phyloP scores from a whole-genome alignment of 1,140 invertebrate genomes.

The Heliconius eleuchia region DNA sequence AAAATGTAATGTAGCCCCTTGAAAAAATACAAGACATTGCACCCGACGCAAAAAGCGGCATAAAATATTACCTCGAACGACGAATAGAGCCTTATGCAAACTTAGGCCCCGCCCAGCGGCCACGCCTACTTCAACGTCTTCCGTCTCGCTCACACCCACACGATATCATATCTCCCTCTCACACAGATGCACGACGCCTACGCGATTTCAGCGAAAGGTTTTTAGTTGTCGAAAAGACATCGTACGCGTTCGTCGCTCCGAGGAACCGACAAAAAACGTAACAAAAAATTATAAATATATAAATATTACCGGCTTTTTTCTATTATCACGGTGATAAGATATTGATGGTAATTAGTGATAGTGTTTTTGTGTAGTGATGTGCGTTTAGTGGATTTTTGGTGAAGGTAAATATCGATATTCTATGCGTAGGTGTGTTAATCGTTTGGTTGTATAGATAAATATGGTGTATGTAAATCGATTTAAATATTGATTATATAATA shows the following conservation, averaged over 20 bases:
- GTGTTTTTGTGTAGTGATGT: conserved; percentile 57
- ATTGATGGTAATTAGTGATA: conserved; percentile 35
- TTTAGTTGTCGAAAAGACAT: conserved; percentile 72
- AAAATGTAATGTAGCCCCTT: conserved; percentile 27
- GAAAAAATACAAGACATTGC: conserved; percentile 74
- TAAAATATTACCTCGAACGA: conserved; percentile 56
- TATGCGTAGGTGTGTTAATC: conserved; percentile 21
- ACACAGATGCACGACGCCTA: conserved; percentile 61
- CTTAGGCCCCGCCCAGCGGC: conserved; percentile 58
- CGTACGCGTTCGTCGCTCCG: conserved; percentile 58
- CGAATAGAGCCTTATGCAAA: conserved; percentile 64
- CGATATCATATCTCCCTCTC: conserved; percentile 53
- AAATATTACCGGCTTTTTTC: conserved; percentile 48
- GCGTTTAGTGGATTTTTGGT: conserved; percentile 53
- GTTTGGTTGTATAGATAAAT: background rate
- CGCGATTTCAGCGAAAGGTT: conserved; percentile 66
- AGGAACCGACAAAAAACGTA: conserved; percentile 41
- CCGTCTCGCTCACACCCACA: conserved; percentile 45
- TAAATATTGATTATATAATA: background rate
- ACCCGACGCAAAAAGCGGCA: conserved; percentile 64
- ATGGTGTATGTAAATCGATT: background rate
- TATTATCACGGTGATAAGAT: conserved; percentile 48
- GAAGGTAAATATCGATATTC: conserved; percentile 56
- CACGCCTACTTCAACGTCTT: conserved; percentile 61
- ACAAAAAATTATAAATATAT: conserved; percentile 37